phyloP scores from a whole-genome alignment of 2,113 vertebrate genomes.

The Tupaia tana region DNA sequence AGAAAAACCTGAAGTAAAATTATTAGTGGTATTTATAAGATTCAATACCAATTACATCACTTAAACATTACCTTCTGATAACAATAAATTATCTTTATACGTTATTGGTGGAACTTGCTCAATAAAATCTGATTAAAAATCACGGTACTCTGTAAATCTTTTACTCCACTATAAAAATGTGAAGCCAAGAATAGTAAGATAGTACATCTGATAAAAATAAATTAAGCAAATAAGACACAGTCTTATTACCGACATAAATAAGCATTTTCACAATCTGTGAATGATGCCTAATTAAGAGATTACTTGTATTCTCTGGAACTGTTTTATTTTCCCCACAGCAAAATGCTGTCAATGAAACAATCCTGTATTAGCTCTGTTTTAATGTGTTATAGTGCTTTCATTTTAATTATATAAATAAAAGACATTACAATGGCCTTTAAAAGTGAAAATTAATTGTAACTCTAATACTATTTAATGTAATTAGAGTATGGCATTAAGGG shows the following conservation, averaged over 20 bases:
- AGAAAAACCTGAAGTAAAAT: neutral
- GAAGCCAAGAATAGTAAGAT: slow-evolving; percentile 39
- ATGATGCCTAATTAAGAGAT: slow-evolving; percentile 56
- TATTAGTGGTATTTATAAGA: neutral
- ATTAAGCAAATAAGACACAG: slow-evolving; percentile 11
- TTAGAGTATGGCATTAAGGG: neutral
- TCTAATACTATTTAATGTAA: neutral
- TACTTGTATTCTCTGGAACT: slow-evolving; percentile 67
- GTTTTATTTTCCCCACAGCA: slow-evolving; percentile 67
- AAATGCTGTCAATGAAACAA: slow-evolving; percentile 71
- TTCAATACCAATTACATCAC: neutral
- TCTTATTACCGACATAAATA: slow-evolving; percentile 42
- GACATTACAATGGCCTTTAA: slow-evolving; percentile 62
- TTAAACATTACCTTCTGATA: neutral
- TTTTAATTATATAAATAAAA: slow-evolving; percentile 71
- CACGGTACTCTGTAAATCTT: neutral
- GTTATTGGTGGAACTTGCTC: neutral
- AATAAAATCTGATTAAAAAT: slow-evolving; percentile 38
- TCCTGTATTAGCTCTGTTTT: slow-evolving; percentile 31
- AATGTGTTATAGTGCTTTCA: slow-evolving; percentile 25
- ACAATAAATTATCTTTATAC: slow-evolving; percentile 6
- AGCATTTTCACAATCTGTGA: slow-evolving; percentile 27
- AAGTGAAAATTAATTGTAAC: slow-evolving; percentile 59
- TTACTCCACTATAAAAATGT: slow-evolving; percentile 39
- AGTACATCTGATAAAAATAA: slow-evolving; percentile 24